Evolutionary conservation across 2,113 vertebrate species (phyloP), one percentile per base, ranked within the genome.

Genomic region (Ariopsis seemanni): DNA sequence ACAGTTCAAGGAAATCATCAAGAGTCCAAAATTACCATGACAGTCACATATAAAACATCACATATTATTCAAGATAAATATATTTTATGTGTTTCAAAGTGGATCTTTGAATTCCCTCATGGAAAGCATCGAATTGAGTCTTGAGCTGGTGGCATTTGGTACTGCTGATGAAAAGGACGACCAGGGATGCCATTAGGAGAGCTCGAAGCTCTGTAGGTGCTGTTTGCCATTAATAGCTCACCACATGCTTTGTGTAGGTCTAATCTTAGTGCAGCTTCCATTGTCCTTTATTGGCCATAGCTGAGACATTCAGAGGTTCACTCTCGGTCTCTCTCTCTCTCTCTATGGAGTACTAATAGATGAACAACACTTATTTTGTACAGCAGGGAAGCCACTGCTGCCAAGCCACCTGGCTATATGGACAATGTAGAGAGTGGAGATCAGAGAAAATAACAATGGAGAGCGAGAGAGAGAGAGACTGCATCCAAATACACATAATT

Each of bases 321-420:
- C 87, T 80, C 27, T 83, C 30, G 42, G 84, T 83, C 27, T 79
- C 20, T 79, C 20, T 34, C 71, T 77, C 92, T 88, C 87, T 84
- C 27, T 83, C 57, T 92, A 91, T 88, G 62, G 92, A 91, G 88
- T 85, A 89, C 77, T 90, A 92, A 90, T 89, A 92, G 85, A 88
- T 90, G 88, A 88, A 91, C 90, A 90, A 93, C 91, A 91, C 90
- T 90, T 89, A 91, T 62, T 82, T 62, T 42, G 30, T 48, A 48
- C 34, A 62, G 79, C 57, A 62, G 90, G 89, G 91, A 92, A 91
- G 87, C 86, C 91, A 92, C 92, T 92, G 91, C 91, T 94, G 92
- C 94, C 94, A 93, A 93, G 92, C 93, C 93, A 94, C 94, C 94
- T 95, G 94, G 90, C 93, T 89, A 71, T 90, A 90, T 79, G 85